Conservation (phyloP, 2,113 vertebrate species). For the Aleadryas rufinucha region DNA sequence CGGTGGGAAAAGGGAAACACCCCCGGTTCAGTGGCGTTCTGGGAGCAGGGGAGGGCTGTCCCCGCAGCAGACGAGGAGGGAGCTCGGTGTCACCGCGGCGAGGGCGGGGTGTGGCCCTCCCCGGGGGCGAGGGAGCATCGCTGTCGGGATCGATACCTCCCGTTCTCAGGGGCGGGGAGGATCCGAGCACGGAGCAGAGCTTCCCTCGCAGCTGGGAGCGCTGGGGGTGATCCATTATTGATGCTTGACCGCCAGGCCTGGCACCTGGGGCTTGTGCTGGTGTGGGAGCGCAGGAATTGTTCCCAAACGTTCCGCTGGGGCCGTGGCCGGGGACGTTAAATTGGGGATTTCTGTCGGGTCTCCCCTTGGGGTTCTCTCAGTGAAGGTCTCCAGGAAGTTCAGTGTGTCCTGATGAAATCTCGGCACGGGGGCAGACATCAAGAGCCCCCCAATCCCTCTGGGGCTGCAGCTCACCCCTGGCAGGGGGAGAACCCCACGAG, state of each 20-base stretch:
- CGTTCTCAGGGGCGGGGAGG: slow-evolving; percentile 2
- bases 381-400: neutral
- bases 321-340: neutral
- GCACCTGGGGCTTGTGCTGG: neutral
- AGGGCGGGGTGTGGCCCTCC: neutral
- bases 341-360: neutral
- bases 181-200: slow-evolving; percentile 30
- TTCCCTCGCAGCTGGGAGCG: slow-evolving; percentile 50
- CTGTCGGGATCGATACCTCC: slow-evolving; percentile 61
- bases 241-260: slow-evolving; percentile 16
- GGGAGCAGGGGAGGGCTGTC: neutral
- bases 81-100: neutral
- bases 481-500: neutral
- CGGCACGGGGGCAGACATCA: neutral
- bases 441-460: accelerated
- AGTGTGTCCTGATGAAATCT: neutral
- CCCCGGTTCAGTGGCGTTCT: accelerated
- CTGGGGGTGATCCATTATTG: slow-evolving; percentile 37
- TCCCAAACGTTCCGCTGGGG: neutral
- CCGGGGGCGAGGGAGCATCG: neutral
- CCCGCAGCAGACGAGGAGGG: neutral
- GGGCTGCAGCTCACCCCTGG: neutral
- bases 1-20: neutral
- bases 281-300: neutral
- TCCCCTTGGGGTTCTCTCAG: neutral